phyloP scores from a whole-genome alignment of 2,113 vertebrate species.

The Petroica traversi region DNA sequence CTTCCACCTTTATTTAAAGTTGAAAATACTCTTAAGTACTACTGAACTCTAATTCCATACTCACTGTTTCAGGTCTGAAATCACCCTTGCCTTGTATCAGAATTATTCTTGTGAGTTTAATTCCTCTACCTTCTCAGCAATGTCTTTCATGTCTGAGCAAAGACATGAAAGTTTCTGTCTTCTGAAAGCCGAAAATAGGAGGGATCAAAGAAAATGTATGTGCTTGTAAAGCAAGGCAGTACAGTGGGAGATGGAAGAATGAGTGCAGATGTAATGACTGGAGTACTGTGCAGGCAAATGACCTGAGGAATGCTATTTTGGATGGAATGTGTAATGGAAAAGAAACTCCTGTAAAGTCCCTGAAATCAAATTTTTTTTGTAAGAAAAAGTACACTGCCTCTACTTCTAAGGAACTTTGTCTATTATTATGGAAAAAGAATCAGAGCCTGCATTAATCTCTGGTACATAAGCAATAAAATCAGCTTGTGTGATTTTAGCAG shows the following conservation, averaged over 20 bases:
- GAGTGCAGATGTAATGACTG: neutral
- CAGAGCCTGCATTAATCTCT: neutral
- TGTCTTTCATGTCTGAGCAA: neutral
- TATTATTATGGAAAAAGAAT: neutral
- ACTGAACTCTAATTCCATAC: neutral
- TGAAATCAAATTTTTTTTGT: neutral
- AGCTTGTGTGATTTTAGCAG: neutral
- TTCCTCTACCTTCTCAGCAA: neutral
- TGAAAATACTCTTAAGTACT: neutral
- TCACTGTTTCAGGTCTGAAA: neutral
- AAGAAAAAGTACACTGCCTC: neutral
- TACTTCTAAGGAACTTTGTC: neutral
- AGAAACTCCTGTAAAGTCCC: neutral
- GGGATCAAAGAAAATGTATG: neutral
- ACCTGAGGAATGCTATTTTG: neutral
- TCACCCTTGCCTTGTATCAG: neutral
- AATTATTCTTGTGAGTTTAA: neutral
- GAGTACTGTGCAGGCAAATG: neutral
- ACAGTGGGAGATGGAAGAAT: neutral
- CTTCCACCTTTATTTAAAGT: neutral
- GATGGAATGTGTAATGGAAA: neutral
- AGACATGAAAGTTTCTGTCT: neutral
- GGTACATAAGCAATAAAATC: neutral
- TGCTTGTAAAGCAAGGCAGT: neutral
- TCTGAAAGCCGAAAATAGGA: neutral